Evolutionary conservation across 2,888 invertebrate species (phyloP).

Genomic region (Drosophila neonasuta): DNA sequence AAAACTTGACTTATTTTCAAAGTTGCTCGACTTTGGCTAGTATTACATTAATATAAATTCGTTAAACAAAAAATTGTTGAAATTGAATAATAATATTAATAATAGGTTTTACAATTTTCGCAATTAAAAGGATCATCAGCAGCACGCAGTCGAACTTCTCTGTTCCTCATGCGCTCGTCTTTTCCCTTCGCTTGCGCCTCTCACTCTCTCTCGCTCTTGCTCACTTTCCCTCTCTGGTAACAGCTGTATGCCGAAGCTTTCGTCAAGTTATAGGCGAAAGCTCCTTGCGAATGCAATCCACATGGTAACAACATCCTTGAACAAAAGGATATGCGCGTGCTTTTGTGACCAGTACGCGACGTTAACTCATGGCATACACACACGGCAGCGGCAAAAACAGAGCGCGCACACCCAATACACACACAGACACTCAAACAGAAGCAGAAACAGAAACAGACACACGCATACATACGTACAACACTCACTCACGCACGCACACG

Average conservation of each 20-base stretch:
- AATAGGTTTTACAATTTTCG: not conserved
- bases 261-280: conserved; percentile 54
- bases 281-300: conserved; percentile 62
- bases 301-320: conserved; percentile 70
- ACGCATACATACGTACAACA: conserved; percentile 23
- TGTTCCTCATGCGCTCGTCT: not conserved
- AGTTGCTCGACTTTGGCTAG: too few relatives aligned
- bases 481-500: conserved; percentile 23
- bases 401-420: conserved; percentile 36
- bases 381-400: conserved; percentile 49
- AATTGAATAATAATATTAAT: not conserved
- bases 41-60: too few relatives aligned
- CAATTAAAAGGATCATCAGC: conserved; percentile 27
- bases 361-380: conserved; percentile 71
- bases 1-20: too few relatives aligned
- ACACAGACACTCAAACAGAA: conserved; percentile 33
- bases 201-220: not conserved
- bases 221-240: conserved; percentile 61
- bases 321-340: conserved; percentile 63
- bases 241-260: conserved; percentile 70
- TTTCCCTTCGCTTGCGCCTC: not conserved
- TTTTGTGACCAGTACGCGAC: conserved; percentile 75
- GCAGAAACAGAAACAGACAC: conserved; percentile 40
- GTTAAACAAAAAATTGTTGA: not conserved
- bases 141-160: conserved; percentile 8